These are phyloP conservation scores for Tadarida brasiliensis DNA, from an alignment of 2,797 vertebrate genomes.

Conservation along the genomic window DNA sequence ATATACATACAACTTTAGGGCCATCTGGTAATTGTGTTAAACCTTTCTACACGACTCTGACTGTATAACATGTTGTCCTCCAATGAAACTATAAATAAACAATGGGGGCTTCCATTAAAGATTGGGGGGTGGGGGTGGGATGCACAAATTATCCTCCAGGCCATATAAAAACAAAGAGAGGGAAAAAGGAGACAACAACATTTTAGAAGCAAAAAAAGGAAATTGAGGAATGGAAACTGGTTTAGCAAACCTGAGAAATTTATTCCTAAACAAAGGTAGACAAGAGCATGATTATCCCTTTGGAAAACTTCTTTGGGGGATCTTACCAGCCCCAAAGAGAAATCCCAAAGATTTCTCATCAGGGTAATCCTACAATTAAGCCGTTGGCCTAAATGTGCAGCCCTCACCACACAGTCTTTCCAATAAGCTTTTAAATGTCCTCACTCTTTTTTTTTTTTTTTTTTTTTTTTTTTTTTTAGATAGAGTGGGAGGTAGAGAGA, in stretches of 20 bases:
- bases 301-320: neutral
- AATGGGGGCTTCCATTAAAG: neutral
- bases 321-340: neutral
- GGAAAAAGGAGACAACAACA: neutral
- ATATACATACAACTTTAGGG: neutral
- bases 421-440: neutral
- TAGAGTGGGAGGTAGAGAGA: too few relatives aligned
- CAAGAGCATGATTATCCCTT: neutral
- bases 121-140: neutral
- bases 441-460: too few relatives aligned
- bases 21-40: constrained; percentile 49
- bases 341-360: neutral
- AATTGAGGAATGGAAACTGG: neutral
- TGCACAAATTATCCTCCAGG: neutral
- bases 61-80: neutral
- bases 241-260: constrained; percentile 30
- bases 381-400: neutral
- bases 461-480: too few relatives aligned
- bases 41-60: neutral
- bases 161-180: neutral
- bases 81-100: constrained; percentile 44
- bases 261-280: constrained; percentile 23
- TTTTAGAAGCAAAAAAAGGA: constrained; percentile 30
- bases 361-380: neutral
- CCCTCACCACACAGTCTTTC: neutral